Conservation (phyloP, 2,113 vertebrate species). For the Antigone vipio region DNA sequence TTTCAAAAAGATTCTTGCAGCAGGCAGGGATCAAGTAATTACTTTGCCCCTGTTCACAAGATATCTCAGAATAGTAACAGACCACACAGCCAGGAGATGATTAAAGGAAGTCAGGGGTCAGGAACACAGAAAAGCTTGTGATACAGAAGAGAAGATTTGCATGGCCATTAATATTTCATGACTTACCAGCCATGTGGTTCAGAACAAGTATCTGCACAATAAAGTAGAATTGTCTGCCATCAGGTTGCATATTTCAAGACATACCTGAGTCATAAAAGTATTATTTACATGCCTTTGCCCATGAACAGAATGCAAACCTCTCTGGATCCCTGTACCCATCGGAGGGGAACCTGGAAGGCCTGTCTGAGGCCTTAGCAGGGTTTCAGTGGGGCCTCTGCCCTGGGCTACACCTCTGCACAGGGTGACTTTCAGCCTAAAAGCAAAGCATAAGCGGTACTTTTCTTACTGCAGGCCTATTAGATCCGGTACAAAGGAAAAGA, state of each 20-base stretch:
- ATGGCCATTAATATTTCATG: constrained; percentile 30
- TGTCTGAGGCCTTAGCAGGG: neutral
- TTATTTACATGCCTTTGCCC: constrained; percentile 4
- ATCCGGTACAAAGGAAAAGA: neutral
- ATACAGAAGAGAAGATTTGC: constrained; percentile 2
- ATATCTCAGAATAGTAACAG: constrained; percentile 26
- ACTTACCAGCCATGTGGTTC: neutral
- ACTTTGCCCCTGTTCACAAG: neutral
- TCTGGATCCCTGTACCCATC: neutral
- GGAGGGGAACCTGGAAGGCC: neutral
- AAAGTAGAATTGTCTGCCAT: neutral
- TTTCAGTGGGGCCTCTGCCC: neutral
- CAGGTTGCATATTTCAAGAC: neutral
- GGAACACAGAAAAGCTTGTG: constrained; percentile 2
- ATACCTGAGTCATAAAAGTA: neutral
- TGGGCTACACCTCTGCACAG: neutral
- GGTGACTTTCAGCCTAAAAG: neutral
- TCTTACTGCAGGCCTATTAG: neutral
- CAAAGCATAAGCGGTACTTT: neutral
- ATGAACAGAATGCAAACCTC: neutral
- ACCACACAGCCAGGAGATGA: constrained; percentile 59
- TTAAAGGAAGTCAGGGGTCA: constrained; percentile 51
- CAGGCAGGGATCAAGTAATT: constrained; percentile 32
- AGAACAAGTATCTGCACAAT: constrained; percentile 30
- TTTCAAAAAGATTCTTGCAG: neutral